Percentiles rank a stretch among this genome's conserved stretches.
Evolutionary conservation across 2,113 vertebrate genomes (phyloP).

Genomic region (Elgaria multicarinata): DNA sequence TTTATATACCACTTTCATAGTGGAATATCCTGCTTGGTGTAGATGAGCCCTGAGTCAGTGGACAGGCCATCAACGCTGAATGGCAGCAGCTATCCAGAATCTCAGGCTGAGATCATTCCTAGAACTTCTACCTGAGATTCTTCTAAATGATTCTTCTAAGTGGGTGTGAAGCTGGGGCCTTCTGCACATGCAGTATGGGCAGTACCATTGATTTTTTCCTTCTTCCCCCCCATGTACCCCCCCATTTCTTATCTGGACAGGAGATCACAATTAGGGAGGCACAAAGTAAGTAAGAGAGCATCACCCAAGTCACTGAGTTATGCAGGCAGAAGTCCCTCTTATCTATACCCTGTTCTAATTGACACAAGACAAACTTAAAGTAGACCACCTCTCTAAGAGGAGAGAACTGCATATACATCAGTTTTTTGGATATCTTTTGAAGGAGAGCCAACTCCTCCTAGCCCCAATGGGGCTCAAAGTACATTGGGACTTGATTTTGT

Average conservation of each 20-base stretch:
- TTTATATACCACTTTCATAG: too few species aligned
- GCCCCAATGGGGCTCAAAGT: neutral
- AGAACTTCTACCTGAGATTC: neutral
- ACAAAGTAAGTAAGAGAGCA: neutral
- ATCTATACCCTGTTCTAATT: neutral
- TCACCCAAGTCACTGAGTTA: neutral
- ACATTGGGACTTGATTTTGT: neutral
- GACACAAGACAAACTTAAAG: neutral
- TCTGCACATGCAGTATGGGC: neutral
- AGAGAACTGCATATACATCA: neutral
- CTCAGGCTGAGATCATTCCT: neutral
- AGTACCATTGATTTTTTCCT: neutral
- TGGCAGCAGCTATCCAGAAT: neutral
- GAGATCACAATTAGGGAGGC: neutral
- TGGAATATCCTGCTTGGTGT: too few species aligned
- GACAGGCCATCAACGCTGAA: neutral
- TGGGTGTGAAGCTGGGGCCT: neutral
- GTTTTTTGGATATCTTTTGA: neutral
- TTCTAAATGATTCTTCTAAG: neutral
- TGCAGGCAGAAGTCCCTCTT: neutral
- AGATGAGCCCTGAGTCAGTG: neutral
- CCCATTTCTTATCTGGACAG: neutral
- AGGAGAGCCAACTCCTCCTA: neutral
- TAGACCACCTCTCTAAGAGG: neutral
- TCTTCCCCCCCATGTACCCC: neutral